These are phyloP conservation scores for Setipinna tenuifilis DNA, from an alignment of 2,797 vertebrate species.

Conservation along the genomic window DNA sequence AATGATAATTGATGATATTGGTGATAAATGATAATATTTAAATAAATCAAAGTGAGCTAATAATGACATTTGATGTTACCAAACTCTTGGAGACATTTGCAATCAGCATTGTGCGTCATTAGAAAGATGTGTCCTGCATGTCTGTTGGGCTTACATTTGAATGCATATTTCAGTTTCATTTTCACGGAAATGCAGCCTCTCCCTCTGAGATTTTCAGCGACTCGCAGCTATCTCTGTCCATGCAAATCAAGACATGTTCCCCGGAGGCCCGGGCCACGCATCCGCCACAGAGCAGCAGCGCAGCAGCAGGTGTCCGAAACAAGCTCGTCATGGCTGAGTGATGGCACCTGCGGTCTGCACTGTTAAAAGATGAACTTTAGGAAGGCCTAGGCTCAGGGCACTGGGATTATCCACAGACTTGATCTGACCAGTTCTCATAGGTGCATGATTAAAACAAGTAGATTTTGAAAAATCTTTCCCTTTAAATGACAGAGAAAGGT, in stretches of 20 bases:
- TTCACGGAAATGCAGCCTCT: not conserved
- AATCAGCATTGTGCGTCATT: not conserved
- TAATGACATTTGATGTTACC: too few species aligned
- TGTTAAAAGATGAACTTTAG: too few species aligned
- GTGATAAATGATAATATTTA: too few species aligned
- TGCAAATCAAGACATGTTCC: conserved; percentile 11
- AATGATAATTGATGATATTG: too few species aligned
- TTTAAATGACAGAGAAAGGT: too few species aligned
- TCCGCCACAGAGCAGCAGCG: not conserved
- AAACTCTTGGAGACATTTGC: not conserved
- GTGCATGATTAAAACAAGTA: too few species aligned
- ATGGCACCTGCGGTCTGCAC: not conserved
- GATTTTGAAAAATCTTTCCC: too few species aligned
- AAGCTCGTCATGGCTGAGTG: not conserved
- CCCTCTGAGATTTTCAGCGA: not conserved
- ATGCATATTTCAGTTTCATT: not conserved
- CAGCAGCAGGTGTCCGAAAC: conserved; percentile 9
- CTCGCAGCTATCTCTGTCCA: not conserved
- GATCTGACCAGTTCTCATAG: too few species aligned
- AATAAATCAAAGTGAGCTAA: too few species aligned
- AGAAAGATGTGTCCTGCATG: not conserved
- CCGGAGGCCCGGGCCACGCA: not conserved
- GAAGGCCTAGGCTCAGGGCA: too few species aligned
- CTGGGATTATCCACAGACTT: too few species aligned
- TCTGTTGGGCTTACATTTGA: not conserved